Evolutionary conservation across 2,113 vertebrate genomes (phyloP).

Genomic region (Sinocyclocheilus maitianheensis): DNA sequence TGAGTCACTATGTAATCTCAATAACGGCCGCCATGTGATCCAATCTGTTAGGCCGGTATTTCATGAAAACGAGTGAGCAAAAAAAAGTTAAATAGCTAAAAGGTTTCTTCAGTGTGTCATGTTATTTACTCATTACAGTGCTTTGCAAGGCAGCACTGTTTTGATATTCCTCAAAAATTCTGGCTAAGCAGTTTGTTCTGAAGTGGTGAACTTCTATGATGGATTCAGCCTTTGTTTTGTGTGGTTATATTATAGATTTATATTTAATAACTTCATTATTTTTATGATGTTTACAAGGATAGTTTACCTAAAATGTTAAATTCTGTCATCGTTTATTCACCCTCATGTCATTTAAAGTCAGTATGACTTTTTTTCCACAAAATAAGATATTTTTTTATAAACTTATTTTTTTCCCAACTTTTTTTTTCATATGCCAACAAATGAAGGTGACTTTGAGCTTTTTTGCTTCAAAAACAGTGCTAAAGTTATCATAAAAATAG

Average conservation of each 20-base stretch:
- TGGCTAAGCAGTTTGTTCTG: background rate
- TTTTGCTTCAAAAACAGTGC: background rate
- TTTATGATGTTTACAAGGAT: background rate
- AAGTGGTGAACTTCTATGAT: background rate
- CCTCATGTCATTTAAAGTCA: no score
- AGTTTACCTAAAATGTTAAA: background rate
- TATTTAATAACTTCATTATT: no score
- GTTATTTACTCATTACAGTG: conserved; percentile 3
- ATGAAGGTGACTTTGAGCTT: background rate
- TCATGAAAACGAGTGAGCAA: background rate
- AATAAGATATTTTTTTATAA: no score
- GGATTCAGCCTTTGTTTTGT: background rate
- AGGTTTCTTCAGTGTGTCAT: background rate
- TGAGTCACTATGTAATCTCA: background rate
- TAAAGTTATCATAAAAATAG: background rate
- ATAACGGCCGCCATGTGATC: background rate
- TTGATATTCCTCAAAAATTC: background rate
- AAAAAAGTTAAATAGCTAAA: background rate
- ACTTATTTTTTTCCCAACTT: no score
- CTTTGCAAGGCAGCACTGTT: background rate
- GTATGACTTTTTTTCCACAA: no score
- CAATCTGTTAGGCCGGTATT: background rate
- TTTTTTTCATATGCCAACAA: no score
- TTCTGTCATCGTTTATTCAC: no score
- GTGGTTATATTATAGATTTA: no score